phyloP scores from a whole-genome alignment of 2,113 vertebrate genomes.

The Stercorarius parasiticus region DNA sequence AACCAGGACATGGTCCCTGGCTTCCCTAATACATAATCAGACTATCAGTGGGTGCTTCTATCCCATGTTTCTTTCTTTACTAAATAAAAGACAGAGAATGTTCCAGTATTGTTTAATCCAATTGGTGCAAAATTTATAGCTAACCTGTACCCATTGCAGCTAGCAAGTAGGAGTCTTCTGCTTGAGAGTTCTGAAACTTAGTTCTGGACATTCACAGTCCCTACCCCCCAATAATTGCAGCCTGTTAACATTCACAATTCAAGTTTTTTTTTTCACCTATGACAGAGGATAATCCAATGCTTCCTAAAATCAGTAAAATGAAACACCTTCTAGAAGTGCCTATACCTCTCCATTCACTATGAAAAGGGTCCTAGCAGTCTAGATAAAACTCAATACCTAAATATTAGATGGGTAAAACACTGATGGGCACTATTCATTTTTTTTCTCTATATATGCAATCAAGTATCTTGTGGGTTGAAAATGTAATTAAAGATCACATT shows the following conservation, averaged over 20 bases:
- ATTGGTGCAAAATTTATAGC: neutral
- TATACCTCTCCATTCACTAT: neutral
- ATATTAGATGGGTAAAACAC: neutral
- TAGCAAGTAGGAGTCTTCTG: neutral
- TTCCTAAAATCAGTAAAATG: neutral
- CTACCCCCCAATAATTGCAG: accelerated
- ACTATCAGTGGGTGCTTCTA: neutral
- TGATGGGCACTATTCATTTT: neutral
- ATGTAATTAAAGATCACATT: neutral
- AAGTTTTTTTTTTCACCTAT: neutral
- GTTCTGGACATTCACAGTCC: neutral
- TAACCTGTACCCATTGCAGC: neutral
- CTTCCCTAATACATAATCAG: neutral
- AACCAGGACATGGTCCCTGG: too few species aligned
- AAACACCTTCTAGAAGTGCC: neutral
- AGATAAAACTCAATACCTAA: neutral
- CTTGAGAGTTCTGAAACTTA: neutral
- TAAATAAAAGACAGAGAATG: neutral
- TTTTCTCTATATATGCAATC: neutral
- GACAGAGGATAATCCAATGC: neutral
- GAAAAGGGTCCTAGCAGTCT: neutral
- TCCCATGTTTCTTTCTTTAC: neutral
- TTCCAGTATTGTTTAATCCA: neutral
- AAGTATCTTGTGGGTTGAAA: neutral
- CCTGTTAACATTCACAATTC: neutral